Base-by-base conservation (phyloP, 2,113 vertebrate species). In the Sinocyclocheilus maitianheensis region DNA sequence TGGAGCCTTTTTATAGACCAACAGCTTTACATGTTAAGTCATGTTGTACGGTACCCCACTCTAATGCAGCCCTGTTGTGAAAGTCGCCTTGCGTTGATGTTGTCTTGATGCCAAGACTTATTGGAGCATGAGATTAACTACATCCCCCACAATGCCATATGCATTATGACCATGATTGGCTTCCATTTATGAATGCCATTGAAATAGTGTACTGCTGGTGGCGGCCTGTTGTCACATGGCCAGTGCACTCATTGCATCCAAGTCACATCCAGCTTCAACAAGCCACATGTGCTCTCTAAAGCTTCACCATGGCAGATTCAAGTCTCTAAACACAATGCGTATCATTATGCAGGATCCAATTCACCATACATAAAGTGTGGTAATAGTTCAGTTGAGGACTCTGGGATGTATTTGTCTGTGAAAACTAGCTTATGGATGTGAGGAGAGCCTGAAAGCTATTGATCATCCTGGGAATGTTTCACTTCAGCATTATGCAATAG, bases 91-190 rank as follows among this genome's bases (percentile, higher is more conserved):
- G n/a, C 24, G 37, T 83, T 60, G 72, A 67, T 87, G 55, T 67
- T 60, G 48, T 84, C 53, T 83, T 30, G 62, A 77, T 79, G 72
- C 26, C 18, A 77, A 77, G 46, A 55, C 30, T 69, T 71, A 85
- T 51, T 85, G 58, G 55, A 85, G 67, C 77, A 40, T 76, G 40
- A 86, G 83, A 88, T 88, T 88, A 87, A 85, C 83, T 85, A 58
- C 72, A 60, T 78, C 37, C 67, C 71, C 85, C 62, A 58, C 85
- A 83, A 87, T 48, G 80, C 84, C 51, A 60, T 40, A n/a, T 88
- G 89, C 84, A 86, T 87, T 75, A 65, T 89, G 75, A 89, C 51
- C 77, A 48, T 89, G 62, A 77, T 85, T 71, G 72, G 71, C 37
- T 74, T 51, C 48, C 63, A 3, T 80, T 74, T 22, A 76, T 53